phyloP scores from a whole-genome alignment of 1,140 invertebrate species.

The Drosophila orosa region DNA sequence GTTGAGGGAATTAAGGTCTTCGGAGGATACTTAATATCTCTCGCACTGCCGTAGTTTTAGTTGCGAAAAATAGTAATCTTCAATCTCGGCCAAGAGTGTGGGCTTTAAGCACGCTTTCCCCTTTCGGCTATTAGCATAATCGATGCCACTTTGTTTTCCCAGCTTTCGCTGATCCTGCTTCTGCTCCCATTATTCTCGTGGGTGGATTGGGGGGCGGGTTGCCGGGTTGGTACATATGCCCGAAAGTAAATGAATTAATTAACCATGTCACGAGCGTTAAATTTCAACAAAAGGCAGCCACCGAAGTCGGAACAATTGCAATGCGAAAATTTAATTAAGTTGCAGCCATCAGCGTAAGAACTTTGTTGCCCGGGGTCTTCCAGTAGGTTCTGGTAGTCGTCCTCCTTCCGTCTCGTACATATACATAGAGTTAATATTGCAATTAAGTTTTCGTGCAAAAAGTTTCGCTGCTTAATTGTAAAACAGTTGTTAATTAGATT shows the following conservation, averaged over 20 bases:
- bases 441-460: constrained; percentile 61
- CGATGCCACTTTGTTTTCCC: constrained; percentile 71
- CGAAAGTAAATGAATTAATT: constrained; percentile 76
- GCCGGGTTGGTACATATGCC: constrained; percentile 43
- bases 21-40: constrained; percentile 18
- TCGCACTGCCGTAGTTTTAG: constrained; percentile 4
- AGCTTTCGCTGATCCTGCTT: constrained; percentile 14
- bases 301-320: constrained; percentile 64
- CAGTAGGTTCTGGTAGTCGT: constrained; percentile 10
- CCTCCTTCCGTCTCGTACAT: background rate
- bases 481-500: constrained; percentile 63
- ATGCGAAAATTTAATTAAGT: constrained; percentile 77
- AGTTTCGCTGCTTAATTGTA: constrained; percentile 57
- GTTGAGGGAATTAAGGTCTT: constrained; percentile 10
- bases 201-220: background rate
- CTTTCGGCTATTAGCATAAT: constrained; percentile 67
- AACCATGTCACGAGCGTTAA: constrained; percentile 73
- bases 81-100: constrained; percentile 4
- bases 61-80: constrained; percentile 19
- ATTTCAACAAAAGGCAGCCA: constrained; percentile 72
- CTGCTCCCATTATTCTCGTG: constrained; percentile 30
- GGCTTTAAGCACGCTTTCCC: constrained; percentile 18
- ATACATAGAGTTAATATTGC: constrained; percentile 63
- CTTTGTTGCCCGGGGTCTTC: constrained; percentile 18
- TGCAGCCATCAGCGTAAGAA: constrained; percentile 44